Conservation (phyloP, 2,888 invertebrate genomes). For the Nysson spinosus region DNA sequence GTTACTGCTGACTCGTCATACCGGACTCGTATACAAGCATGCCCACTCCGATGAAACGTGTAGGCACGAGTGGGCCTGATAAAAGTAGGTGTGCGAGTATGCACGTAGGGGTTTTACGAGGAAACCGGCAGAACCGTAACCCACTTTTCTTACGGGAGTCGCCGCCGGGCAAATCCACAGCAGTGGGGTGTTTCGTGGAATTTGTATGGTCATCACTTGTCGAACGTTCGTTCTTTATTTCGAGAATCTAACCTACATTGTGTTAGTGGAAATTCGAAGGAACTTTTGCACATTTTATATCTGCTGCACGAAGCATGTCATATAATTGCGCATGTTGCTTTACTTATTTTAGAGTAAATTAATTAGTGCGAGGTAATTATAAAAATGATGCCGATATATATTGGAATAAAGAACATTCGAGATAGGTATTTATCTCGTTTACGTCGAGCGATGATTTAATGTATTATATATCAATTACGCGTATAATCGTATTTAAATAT, state of each 20-base stretch:
- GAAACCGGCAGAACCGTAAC: constrained; percentile 54
- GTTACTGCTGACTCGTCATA: constrained; percentile 61
- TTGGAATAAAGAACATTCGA: too few species aligned
- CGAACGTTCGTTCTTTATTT: constrained; percentile 17
- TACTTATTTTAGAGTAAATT: too few species aligned
- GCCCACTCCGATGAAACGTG: constrained; percentile 34
- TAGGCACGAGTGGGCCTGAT: constrained; percentile 48
- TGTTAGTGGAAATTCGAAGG: too few species aligned
- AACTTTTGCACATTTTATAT: too few species aligned
- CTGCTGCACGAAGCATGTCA: too few species aligned
- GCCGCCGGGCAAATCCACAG: constrained; percentile 11
- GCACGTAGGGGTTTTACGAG: constrained; percentile 56
- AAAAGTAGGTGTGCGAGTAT: constrained; percentile 48
- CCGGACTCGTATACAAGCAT: constrained; percentile 36
- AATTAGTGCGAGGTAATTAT: too few species aligned
- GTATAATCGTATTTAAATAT: too few species aligned
- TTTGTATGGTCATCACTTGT: constrained; percentile 53
- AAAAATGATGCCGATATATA: too few species aligned
- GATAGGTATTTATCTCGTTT: too few species aligned
- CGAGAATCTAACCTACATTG: background rate
- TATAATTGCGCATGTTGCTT: too few species aligned
- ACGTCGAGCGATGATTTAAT: too few species aligned
- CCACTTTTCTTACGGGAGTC: constrained; percentile 40
- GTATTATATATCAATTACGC: too few species aligned
- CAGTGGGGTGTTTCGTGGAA: constrained; percentile 43